These are phyloP conservation scores for Luperina nickerlii DNA, from an alignment of 2,888 invertebrate genomes.

Conservation along the genomic window DNA sequence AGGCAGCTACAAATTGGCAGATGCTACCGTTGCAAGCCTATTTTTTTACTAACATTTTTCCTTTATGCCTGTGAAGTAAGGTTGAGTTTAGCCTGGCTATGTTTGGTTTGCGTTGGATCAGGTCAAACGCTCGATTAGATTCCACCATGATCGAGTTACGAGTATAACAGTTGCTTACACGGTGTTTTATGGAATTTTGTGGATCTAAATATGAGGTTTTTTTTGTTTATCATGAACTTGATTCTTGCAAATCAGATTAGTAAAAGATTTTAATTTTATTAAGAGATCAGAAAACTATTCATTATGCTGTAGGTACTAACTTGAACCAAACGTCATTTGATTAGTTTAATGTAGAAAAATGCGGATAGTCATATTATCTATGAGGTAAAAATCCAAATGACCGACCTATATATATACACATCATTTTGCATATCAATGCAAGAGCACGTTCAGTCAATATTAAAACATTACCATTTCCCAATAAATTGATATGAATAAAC, in stretches of 20 bases:
- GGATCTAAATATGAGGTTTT: constrained; percentile 14
- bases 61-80: constrained; percentile 54
- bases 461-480: constrained; percentile 33
- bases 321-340: not conserved
- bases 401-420: not conserved
- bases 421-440: constrained; percentile 21
- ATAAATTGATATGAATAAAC: constrained; percentile 50
- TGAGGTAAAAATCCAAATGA: not conserved
- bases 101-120: constrained; percentile 41
- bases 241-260: not conserved
- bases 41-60: constrained; percentile 35
- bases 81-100: constrained; percentile 49
- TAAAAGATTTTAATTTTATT: not conserved
- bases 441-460: constrained; percentile 43
- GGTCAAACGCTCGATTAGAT: constrained; percentile 77
- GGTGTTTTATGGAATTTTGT: constrained; percentile 57
- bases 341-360: not conserved
- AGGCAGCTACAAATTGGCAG: constrained; percentile 81
- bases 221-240: not conserved
- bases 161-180: constrained; percentile 67
- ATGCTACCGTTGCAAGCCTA: constrained; percentile 69
- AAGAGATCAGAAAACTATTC: not conserved
- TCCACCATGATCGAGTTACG: constrained; percentile 76
- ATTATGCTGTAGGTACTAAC: not conserved
- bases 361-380: not conserved